Conservation (phyloP, 2,888 invertebrate genomes). For the Sarcophaga variegata region DNA sequence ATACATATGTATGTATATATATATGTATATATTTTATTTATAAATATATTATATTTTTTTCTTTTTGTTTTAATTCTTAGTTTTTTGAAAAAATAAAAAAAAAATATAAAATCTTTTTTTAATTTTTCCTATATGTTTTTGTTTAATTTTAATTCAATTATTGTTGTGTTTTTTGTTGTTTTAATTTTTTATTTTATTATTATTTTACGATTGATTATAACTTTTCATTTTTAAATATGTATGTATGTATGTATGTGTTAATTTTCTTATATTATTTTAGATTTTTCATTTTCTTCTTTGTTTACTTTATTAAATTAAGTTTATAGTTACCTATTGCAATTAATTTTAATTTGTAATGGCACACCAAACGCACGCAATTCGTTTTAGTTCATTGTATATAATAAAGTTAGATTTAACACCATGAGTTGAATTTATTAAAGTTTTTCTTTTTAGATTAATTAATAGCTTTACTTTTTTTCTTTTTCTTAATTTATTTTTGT, state of each 20-base stretch:
- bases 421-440: conserved; percentile 28
- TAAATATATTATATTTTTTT: conserved; percentile 31
- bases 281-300: conserved; percentile 20
- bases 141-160: conserved; percentile 22
- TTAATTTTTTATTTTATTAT: conserved; percentile 25
- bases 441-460: conserved; percentile 24
- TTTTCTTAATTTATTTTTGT: conserved; percentile 20
- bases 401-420: conserved; percentile 52
- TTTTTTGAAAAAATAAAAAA: conserved; percentile 65
- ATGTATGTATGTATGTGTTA: not conserved
- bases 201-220: conserved; percentile 46
- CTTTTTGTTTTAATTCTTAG: conserved; percentile 33
- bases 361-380: conserved; percentile 69
- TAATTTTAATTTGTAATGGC: conserved; percentile 60
- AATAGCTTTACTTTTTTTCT: conserved; percentile 46
- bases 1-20: no score
- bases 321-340: conserved; percentile 25
- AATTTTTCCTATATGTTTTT: conserved; percentile 44
- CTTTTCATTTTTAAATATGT: not conserved
- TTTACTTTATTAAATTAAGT: conserved; percentile 26
- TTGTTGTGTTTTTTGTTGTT: conserved; percentile 9
- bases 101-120: conserved; percentile 63
- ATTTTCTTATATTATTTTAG: not conserved
- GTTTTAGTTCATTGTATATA: conserved; percentile 65
- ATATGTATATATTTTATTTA: no score